Evolutionary conservation across 2,888 invertebrate species (phyloP).

Genomic region (Terebella lapidaria): DNA sequence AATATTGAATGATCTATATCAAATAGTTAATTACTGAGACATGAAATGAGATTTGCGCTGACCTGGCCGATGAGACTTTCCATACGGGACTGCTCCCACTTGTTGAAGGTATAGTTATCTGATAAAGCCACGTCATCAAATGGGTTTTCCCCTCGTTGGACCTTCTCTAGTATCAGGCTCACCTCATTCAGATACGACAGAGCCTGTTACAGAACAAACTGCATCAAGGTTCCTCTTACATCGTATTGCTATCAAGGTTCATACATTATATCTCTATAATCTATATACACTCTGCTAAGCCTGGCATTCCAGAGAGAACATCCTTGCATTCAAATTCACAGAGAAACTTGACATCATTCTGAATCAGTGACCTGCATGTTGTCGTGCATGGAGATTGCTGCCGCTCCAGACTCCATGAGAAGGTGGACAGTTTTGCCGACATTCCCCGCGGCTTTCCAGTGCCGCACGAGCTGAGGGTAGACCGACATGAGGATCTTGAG

Average conservation of each 20-base stretch:
- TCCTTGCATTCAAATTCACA: too few species aligned
- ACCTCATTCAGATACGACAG: constrained; percentile 21
- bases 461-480: constrained; percentile 25
- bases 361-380: constrained; percentile 17
- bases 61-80: constrained; percentile 1
- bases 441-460: constrained; percentile 22
- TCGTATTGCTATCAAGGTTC: too few species aligned
- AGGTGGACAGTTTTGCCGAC: constrained; percentile 19
- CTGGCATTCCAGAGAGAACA: too few species aligned
- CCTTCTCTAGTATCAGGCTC: constrained; percentile 7
- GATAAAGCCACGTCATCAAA: constrained; percentile 15
- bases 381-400: constrained; percentile 16
- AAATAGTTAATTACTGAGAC: too few species aligned
- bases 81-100: constrained; percentile 16
- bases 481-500: constrained; percentile 12
- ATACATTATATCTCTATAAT: too few species aligned
- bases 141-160: constrained; percentile 17
- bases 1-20: too few species aligned
- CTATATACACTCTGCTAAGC: too few species aligned
- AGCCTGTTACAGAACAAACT: constrained; percentile 17
- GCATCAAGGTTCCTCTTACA: too few species aligned
- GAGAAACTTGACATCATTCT: too few species aligned
- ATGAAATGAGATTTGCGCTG: too few species aligned
- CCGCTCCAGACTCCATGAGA: constrained; percentile 25
- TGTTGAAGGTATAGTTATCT: constrained; percentile 1